Base-by-base conservation (phyloP, 2,797 vertebrate genomes). In the Eurystomus glaucurus region DNA sequence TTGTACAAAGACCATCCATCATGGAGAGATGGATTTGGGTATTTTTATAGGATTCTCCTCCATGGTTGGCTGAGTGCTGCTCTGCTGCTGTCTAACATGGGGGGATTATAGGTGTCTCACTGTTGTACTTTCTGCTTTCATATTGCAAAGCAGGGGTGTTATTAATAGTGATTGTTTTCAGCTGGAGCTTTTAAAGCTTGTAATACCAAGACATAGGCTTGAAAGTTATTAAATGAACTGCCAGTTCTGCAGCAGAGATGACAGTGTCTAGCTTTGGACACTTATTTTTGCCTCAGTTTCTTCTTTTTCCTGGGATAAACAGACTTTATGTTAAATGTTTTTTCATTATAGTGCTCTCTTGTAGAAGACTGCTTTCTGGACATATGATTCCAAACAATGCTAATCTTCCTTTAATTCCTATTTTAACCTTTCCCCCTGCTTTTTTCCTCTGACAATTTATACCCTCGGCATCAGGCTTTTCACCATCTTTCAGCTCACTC, bases 1-100 rank as follows among this genome's bases (percentile, higher is more conserved):
- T 96, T 91, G 66, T 88, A 94, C 89, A 97, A 95, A 97, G 95
- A 95, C 93, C 55, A 96, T 97, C 91, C 95, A 95, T 97, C 95
- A 96, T 85, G 75, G 60, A 91, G 91, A 97, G 94, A 96, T 90
- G 93, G 91, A 96, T 95, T 92, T 94, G 87, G 93, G 95, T 97
- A 91, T 84, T 97, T 95, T 96, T 94, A 95, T 84, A 95, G 71
- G 89, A 97, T 97, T 97, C 91, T 94, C 41, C 37, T 95, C 91
- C 78, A 92, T 95, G 96, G 93, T 71, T 95, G 95, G 89, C 87
- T 97, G 96, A 97, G 82, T 95, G 95, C 94, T 96, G 81, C 88
- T 95, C 95, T 97, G 91, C 82, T 91, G 61, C 82, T 96, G 61
- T 93, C 79, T 96, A 90, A 94, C 93, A 96, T 80, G 57, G 64